A percentile compares a stretch with the other conserved stretches of the same genome.
These are phyloP conservation scores for Erebia palarica DNA, from an alignment of 2,888 invertebrate species.

Conservation along the genomic window DNA sequence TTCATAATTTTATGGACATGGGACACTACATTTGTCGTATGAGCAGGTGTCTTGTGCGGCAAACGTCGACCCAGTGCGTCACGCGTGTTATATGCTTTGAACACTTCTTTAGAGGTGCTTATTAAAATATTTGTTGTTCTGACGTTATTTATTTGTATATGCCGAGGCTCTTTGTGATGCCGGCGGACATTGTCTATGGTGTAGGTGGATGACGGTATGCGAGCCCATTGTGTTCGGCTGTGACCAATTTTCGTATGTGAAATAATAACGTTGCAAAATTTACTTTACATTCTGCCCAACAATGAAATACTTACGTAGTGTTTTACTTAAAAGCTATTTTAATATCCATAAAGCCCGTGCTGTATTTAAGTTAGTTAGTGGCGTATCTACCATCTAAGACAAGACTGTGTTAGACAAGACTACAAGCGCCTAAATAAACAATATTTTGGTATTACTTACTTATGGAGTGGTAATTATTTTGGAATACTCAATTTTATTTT, in stretches of 20 bases:
- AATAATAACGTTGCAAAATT: constrained; percentile 71
- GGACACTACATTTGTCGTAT: constrained; percentile 33
- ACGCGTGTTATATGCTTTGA: constrained; percentile 71
- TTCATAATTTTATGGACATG: constrained; percentile 33
- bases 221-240: constrained; percentile 66
- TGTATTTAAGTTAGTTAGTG: too few relatives aligned
- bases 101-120: constrained; percentile 77
- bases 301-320: neutral
- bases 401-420: too few relatives aligned
- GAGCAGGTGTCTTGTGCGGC: constrained; percentile 43
- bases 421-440: too few relatives aligned
- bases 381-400: too few relatives aligned
- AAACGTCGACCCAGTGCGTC: constrained; percentile 55
- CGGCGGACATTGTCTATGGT: constrained; percentile 61
- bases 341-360: too few relatives aligned
- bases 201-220: constrained; percentile 59
- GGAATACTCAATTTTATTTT: too few relatives aligned
- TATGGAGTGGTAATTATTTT: too few relatives aligned
- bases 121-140: constrained; percentile 82
- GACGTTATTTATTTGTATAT: constrained; percentile 79
- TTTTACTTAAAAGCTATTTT: neutral
- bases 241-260: constrained; percentile 69
- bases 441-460: too few relatives aligned
- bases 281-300: constrained; percentile 7
- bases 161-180: constrained; percentile 70